Evolutionary conservation across 35 echinoderm and acorn worm genomes (phyloP).

Genomic region (Hemicentrotus pulcherrimus): DNA sequence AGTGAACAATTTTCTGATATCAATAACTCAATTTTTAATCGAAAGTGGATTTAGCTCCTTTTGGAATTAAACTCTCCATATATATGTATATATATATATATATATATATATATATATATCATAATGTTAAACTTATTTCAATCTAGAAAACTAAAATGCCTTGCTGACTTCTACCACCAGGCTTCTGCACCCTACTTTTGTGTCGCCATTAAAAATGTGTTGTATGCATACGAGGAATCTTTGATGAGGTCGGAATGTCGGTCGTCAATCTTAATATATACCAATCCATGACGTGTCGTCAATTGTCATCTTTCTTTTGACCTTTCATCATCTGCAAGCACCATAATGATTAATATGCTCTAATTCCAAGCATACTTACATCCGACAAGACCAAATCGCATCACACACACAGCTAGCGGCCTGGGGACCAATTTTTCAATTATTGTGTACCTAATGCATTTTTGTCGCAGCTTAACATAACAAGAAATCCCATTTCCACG

Average conservation of each 20-base stretch:
- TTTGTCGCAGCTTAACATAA: slow-evolving; percentile 46
- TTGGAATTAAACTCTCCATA: too few species aligned
- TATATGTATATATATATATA: too few species aligned
- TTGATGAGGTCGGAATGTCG: neutral
- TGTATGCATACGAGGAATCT: neutral
- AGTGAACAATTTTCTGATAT: too few species aligned
- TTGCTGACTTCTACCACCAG: neutral
- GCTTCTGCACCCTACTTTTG: neutral
- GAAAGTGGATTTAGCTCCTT: too few species aligned
- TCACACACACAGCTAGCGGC: neutral
- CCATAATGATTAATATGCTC: slow-evolving; percentile 33
- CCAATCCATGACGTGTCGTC: neutral
- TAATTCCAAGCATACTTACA: slow-evolving; percentile 43
- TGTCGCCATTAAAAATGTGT: neutral
- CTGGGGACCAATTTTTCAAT: slow-evolving; percentile 41
- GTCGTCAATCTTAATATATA: neutral
- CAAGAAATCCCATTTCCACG: slow-evolving; percentile 25
- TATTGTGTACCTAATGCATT: slow-evolving; percentile 44
- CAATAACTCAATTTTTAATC: too few species aligned
- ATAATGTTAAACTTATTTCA: too few species aligned
- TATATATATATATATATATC: too few species aligned
- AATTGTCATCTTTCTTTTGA: slow-evolving; percentile 17
- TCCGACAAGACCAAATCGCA: neutral
- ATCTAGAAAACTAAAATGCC: too few species aligned
- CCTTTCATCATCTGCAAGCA: slow-evolving; percentile 9